Conservation (phyloP, 2,113 vertebrate genomes). For the Manacus vitellinus region DNA sequence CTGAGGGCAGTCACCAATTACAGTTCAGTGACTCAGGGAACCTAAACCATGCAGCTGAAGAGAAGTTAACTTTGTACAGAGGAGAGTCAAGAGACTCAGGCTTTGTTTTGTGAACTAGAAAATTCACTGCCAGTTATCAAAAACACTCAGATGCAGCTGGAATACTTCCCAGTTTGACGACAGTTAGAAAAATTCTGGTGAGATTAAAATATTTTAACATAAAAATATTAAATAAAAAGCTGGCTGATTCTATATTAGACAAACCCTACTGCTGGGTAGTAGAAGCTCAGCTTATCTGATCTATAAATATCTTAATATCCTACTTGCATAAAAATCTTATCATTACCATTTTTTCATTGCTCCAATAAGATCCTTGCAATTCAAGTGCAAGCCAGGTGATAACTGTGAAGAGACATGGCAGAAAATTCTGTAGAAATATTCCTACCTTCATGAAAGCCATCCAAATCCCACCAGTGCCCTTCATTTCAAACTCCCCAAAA, state of each 20-base stretch:
- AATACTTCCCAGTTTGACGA: neutral
- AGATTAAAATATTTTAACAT: neutral
- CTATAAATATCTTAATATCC: neutral
- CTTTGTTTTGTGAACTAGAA: neutral
- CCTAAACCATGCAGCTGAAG: neutral
- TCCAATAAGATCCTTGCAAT: neutral
- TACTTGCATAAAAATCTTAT: neutral
- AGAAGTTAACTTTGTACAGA: neutral
- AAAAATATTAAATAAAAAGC: neutral
- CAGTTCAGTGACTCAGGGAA: neutral
- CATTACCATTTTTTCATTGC: neutral
- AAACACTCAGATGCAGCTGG: neutral
- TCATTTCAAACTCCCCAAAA: neutral
- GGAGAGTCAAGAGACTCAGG: neutral
- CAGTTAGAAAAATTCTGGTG: neutral
- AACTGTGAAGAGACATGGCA: neutral
- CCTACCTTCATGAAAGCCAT: neutral
- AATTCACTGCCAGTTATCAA: neutral
- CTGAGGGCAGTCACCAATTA: neutral
- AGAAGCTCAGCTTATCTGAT: neutral
- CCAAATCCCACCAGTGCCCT: neutral
- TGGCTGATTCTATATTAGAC: neutral
- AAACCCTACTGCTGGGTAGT: neutral
- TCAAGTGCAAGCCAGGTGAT: neutral
- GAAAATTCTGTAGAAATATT: neutral